Conservation (phyloP, 2,888 invertebrate species). For the Morpho deidamia region DNA sequence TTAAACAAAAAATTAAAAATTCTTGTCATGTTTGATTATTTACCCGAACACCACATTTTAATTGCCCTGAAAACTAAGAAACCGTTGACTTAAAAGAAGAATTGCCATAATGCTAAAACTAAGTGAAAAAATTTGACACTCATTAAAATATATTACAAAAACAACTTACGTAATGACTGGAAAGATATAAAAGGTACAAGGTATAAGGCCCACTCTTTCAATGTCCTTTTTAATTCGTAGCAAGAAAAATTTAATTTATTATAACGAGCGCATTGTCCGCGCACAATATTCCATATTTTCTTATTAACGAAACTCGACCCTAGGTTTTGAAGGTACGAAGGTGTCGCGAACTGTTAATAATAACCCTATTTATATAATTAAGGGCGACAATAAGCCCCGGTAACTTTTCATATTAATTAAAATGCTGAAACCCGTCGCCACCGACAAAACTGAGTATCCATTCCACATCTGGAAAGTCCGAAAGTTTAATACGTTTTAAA, state of each 20-base stretch:
- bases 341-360: constrained; percentile 47
- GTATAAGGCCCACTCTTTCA: not conserved
- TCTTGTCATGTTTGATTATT: too few relatives aligned
- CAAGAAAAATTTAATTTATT: constrained; percentile 6
- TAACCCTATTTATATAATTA: constrained; percentile 36
- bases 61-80: too few relatives aligned
- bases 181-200: constrained; percentile 1
- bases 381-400: constrained; percentile 22
- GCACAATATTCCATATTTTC: constrained; percentile 57
- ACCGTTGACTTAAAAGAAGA: too few relatives aligned
- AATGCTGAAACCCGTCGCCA: constrained; percentile 15
- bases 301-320: constrained; percentile 49
- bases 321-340: constrained; percentile 28
- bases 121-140: not conserved
- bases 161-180: constrained; percentile 6
- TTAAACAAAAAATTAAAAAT: too few relatives aligned
- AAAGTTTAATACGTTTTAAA: constrained; percentile 63
- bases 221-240: constrained; percentile 11
- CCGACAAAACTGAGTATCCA: constrained; percentile 10
- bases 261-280: constrained; percentile 51
- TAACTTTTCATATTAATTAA: constrained; percentile 14
- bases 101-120: too few relatives aligned
- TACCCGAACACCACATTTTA: too few relatives aligned
- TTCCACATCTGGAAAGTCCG: constrained; percentile 27
- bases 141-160: constrained; percentile 1